phyloP scores from a whole-genome alignment of 2,113 vertebrate species.

The Bubo bubo region DNA sequence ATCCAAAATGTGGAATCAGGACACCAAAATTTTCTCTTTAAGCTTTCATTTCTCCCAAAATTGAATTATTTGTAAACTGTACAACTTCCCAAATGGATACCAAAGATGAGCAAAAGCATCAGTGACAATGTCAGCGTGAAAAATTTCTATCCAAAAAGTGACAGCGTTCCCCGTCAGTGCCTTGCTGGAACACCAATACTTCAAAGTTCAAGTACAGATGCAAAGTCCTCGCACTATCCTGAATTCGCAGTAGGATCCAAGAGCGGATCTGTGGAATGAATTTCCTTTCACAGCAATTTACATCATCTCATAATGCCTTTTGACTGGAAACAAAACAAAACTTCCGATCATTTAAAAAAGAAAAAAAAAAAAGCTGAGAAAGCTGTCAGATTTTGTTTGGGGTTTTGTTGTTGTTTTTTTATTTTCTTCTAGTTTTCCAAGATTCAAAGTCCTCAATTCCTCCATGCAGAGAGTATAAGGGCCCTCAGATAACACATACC shows the following conservation, averaged over 20 bases:
- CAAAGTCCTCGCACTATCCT: not conserved
- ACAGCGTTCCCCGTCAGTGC: fast-evolving
- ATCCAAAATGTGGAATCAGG: not conserved
- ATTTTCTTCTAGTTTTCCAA: not conserved
- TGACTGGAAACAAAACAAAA: not conserved
- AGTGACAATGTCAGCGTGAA: not conserved
- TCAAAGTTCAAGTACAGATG: not conserved
- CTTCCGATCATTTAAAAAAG: not conserved
- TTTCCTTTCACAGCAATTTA: not conserved
- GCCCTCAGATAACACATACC: not conserved
- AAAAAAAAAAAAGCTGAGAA: not conserved
- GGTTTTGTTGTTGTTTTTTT: not conserved
- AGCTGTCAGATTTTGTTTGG: not conserved
- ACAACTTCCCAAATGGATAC: not conserved
- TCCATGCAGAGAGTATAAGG: not conserved
- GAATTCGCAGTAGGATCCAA: not conserved
- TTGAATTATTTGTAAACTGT: not conserved
- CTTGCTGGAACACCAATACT: not conserved
- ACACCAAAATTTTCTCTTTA: not conserved
- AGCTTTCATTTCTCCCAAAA: not conserved
- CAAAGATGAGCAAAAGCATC: not conserved
- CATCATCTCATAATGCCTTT: not conserved
- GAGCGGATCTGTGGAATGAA: not conserved
- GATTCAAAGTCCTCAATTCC: not conserved
- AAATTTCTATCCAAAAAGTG: not conserved